These are phyloP conservation scores for Drosophila tristis DNA, from an alignment of 1,140 invertebrate genomes.

Conservation along the genomic window DNA sequence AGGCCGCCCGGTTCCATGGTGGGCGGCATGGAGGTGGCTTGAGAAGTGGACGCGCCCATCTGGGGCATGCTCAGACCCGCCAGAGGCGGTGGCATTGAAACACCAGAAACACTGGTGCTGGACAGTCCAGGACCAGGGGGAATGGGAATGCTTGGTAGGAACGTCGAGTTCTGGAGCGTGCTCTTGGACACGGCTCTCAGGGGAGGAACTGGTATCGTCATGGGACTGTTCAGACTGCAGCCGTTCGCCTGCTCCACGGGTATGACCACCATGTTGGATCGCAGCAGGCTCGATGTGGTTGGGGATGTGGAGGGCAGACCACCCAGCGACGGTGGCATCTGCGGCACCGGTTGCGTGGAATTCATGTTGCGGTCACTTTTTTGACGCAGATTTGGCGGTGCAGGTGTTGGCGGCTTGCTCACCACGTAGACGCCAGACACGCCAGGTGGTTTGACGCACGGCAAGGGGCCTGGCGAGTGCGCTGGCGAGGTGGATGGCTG, in stretches of 20 bases:
- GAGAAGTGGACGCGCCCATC: neutral
- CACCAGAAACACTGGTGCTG: neutral
- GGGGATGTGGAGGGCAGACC: neutral
- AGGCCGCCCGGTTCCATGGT: constrained; percentile 22
- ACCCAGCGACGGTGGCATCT: constrained; percentile 8
- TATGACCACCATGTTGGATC: constrained; percentile 80
- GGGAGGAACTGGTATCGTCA: constrained; percentile 73
- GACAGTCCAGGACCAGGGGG: neutral
- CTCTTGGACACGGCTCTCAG: constrained; percentile 72
- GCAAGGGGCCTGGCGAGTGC: constrained; percentile 19
- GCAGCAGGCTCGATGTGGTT: constrained; percentile 55
- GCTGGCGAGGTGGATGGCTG: constrained; percentile 21
- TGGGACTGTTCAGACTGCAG: constrained; percentile 46
- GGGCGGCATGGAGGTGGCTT: neutral
- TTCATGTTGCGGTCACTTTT: constrained; percentile 43
- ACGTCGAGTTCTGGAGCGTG: constrained; percentile 43
- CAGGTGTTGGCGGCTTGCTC: constrained; percentile 5
- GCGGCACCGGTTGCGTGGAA: neutral
- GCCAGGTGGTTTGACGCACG: constrained; percentile 22
- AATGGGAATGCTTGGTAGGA: neutral
- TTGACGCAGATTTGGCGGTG: constrained; percentile 24
- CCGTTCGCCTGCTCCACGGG: constrained; percentile 56
- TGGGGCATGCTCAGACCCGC: constrained; percentile 58
- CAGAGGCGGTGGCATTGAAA: constrained; percentile 57
- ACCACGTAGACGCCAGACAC: neutral